Percentiles rank a stretch among this genome's conserved stretches.
Conservation (phyloP, 2,888 invertebrate species). For the Dryobotodes eremita region DNA sequence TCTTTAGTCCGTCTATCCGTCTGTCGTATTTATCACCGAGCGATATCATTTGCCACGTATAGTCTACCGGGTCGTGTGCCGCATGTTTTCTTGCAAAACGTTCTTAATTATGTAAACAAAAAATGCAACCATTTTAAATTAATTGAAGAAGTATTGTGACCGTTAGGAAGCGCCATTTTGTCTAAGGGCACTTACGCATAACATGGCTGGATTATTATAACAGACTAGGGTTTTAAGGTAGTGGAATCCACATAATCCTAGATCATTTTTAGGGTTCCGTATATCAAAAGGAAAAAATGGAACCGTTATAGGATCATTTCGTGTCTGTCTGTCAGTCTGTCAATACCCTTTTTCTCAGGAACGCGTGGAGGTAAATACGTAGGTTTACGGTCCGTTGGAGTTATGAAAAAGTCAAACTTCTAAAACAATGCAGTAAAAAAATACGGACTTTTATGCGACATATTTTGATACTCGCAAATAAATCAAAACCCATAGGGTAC, state of each 20-base stretch:
- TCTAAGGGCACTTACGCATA: not conserved
- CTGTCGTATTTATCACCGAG: conserved; percentile 50
- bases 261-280: not conserved
- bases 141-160: not conserved
- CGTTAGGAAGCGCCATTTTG: not conserved
- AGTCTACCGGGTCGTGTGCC: conserved; percentile 23
- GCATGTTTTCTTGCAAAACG: conserved; percentile 11
- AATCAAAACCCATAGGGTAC: too few relatives aligned
- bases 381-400: too few relatives aligned
- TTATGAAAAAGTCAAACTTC: too few relatives aligned
- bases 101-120: not conserved
- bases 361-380: too few relatives aligned
- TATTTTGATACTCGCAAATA: too few relatives aligned
- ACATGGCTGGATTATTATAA: not conserved
- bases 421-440: too few relatives aligned
- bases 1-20: conserved; percentile 22
- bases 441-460: too few relatives aligned
- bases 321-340: too few relatives aligned
- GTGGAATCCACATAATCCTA: not conserved
- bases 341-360: too few relatives aligned
- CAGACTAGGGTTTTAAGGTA: not conserved
- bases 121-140: not conserved
- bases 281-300: too few relatives aligned
- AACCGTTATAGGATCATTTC: too few relatives aligned
- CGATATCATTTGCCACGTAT: conserved; percentile 34